phyloP scores from a whole-genome alignment of 2,113 vertebrate genomes.

The Nibea albiflora region DNA sequence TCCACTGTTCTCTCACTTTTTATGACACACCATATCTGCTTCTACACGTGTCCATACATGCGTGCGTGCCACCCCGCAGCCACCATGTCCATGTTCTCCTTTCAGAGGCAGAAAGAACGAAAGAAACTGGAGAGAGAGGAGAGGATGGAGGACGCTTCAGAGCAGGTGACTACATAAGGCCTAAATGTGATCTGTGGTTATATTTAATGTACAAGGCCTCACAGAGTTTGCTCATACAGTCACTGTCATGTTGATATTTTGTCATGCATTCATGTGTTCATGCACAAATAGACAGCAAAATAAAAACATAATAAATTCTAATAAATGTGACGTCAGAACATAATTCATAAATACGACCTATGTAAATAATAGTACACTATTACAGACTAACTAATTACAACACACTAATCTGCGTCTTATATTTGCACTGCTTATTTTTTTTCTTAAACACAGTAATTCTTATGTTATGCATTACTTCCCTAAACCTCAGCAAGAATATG shows the following conservation, averaged over 20 bases:
- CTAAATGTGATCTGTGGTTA: not conserved
- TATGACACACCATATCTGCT: not conserved
- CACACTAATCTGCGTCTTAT: not conserved
- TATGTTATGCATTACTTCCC: not conserved
- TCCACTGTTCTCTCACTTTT: not conserved
- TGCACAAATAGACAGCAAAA: no score
- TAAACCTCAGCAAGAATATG: not conserved
- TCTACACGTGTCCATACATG: not conserved
- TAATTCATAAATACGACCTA: not conserved
- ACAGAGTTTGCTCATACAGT: not conserved
- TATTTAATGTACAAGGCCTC: not conserved
- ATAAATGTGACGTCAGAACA: not conserved
- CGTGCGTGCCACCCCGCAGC: conserved; percentile 23
- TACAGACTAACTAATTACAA: not conserved
- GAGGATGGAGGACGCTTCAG: conserved; percentile 47
- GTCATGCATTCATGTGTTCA: not conserved
- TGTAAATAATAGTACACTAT: not conserved
- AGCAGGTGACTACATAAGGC: conserved; percentile 39
- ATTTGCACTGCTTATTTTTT: not conserved
- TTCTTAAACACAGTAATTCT: not conserved
- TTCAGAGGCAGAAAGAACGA: conserved; percentile 75
- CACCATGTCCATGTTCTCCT: conserved; percentile 31
- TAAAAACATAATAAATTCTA: no score
- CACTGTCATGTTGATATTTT: not conserved
- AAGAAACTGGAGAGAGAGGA: conserved; percentile 67